Evolutionary conservation across 1,140 invertebrate species (phyloP).

Genomic region (Bombus huntii): DNA sequence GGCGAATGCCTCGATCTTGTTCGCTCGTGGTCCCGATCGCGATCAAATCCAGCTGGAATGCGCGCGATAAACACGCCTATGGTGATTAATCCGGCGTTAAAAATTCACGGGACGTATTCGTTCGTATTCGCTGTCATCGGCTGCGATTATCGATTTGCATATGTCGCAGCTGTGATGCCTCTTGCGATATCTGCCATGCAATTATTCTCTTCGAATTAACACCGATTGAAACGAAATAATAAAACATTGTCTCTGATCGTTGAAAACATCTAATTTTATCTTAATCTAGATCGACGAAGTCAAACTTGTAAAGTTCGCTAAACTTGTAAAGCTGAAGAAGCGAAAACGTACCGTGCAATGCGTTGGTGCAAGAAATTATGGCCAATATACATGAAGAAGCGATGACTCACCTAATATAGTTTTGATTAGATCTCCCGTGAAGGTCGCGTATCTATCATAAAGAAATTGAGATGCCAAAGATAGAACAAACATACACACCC

Average conservation of each 20-base stretch:
- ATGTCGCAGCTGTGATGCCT: background rate
- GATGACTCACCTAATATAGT: constrained; percentile 24
- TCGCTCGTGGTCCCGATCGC: constrained; percentile 21
- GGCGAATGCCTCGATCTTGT: constrained; percentile 4
- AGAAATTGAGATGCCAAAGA: background rate
- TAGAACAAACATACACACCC: background rate
- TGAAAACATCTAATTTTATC: no score
- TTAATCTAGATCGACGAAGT: background rate
- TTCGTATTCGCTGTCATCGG: background rate
- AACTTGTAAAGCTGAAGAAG: background rate
- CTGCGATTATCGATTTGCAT: background rate
- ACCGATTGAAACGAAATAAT: background rate
- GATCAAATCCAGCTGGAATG: constrained; percentile 19
- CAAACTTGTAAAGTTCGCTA: no score
- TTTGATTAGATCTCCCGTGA: background rate
- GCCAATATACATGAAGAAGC: background rate
- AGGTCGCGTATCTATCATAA: background rate
- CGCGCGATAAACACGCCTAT: background rate
- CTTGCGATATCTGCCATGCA: background rate
- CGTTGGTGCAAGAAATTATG: background rate
- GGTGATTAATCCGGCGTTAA: constrained; percentile 44
- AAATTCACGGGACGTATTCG: constrained; percentile 18
- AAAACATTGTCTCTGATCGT: background rate
- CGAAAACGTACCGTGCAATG: background rate
- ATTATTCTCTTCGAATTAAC: background rate